Base-by-base conservation (phyloP, 2,797 vertebrate genomes). In the Gila robusta region DNA sequence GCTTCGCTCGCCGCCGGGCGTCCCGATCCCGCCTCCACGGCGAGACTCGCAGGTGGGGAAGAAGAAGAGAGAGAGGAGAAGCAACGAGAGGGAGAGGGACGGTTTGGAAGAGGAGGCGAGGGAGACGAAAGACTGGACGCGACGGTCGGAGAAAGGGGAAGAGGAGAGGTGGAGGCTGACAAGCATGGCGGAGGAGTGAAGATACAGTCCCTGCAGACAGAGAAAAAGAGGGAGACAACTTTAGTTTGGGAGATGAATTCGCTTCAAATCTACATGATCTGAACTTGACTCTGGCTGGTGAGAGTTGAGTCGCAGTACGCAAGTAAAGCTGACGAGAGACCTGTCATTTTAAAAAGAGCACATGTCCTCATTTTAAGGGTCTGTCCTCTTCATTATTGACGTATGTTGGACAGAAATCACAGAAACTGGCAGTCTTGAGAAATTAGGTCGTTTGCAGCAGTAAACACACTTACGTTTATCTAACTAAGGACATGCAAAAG, bases 141-240 rank as follows among this genome's bases (percentile, higher is more conserved):
- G 89, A 69, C 93, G 92, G 91, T 94, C 93, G 91, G 92, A 94
- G 91, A 94, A 92, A 92, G 90, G 89, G 92, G 93, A 93, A 89
- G 93, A 92, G 93, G 92, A 93, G 89, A 89, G 90, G 92, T 91
- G 91, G 92, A 95, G 95, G 95, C 95, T 94, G 94, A 95, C 94
- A 94, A 95, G 95, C 96, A 96, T 96, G 90, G 93, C 94, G 95
- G 92, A 94, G 93, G 91, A 95, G 93, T 95, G 94, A 95, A 93
- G 94, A 94, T 93, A 93, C 91, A 93, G 93, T 95, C 93, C 95
- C 96, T 96, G 86, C 19, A 91, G 80, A 47, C 62, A 81, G 41
- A 84, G 37, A 87, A 79, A 73, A 37, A 76, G 28, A 76, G 17
- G 76, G 80, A 82, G n/a, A 91, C 71, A 79, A 26, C n/a, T 62